Conservation (phyloP, 2,113 vertebrate genomes). For the Apeltes quadracus region DNA sequence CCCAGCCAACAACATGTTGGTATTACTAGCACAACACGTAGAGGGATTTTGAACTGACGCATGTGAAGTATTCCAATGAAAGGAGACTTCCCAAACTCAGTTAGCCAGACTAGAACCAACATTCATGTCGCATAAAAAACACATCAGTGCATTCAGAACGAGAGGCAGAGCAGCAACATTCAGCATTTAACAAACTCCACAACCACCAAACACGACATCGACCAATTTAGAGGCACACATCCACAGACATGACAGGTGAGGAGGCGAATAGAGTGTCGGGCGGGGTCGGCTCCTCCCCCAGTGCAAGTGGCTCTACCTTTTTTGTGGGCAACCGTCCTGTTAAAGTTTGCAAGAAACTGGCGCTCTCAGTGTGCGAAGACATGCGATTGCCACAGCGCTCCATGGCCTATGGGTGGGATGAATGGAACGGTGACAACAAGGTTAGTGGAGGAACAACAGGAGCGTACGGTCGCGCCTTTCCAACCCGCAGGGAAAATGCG, state of each 20-base stretch:
- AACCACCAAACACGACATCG: conserved; percentile 72
- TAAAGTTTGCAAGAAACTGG: conserved; percentile 99
- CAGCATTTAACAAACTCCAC: conserved; percentile 76
- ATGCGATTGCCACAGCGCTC: conserved; percentile 99
- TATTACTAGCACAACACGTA: not conserved
- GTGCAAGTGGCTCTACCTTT: conserved; percentile 93
- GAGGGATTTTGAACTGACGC: not conserved
- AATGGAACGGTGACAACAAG: conserved; percentile 94
- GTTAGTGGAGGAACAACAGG: conserved; percentile 86
- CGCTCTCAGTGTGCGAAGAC: conserved; percentile 99
- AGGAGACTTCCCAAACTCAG: conserved; percentile 60
- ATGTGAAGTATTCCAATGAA: not conserved
- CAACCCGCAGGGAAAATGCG: conserved; percentile 56
- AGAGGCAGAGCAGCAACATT: conserved; percentile 62
- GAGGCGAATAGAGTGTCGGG: conserved; percentile 56
- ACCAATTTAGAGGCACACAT: conserved; percentile 71
- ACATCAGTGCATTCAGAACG: conserved; percentile 54
- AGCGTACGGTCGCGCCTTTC: conserved; percentile 65
- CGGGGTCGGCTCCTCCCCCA: conserved; percentile 72
- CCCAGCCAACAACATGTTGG: not conserved
- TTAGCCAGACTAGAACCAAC: conserved; percentile 47
- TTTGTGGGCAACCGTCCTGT: conserved; percentile 99
- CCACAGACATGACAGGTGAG: conserved; percentile 76
- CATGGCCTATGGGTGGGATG: conserved; percentile 97
- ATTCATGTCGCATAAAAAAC: conserved; percentile 46